Conservation (phyloP, 92 coral and sea anemone species). For the Phenganax marumi region DNA sequence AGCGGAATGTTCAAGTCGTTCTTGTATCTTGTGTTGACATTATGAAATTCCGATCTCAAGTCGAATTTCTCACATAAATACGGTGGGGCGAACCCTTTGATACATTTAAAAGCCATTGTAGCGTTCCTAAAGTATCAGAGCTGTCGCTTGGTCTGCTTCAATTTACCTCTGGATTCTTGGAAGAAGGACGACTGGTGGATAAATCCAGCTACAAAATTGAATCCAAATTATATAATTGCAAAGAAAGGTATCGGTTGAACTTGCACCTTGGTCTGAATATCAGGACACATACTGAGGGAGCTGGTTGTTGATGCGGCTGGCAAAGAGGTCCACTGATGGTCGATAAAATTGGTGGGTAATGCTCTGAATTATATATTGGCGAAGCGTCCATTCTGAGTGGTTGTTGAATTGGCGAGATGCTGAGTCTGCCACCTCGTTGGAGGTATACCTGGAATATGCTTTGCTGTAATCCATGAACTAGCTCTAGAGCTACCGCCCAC, state of each 20-base stretch:
- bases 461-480: slow-evolving; percentile 55
- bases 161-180: slow-evolving; percentile 45
- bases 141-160: slow-evolving; percentile 37
- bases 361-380: not conserved
- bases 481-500: slow-evolving; percentile 48
- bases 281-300: not conserved
- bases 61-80: too few relatives aligned
- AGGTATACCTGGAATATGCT: slow-evolving; percentile 63
- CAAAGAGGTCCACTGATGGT: not conserved
- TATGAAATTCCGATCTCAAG: too few relatives aligned
- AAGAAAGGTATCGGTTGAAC: slow-evolving; percentile 59
- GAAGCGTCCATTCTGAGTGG: not conserved
- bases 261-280: slow-evolving; percentile 49
- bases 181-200: slow-evolving; percentile 54
- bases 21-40: too few relatives aligned
- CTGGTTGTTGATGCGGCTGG: not conserved
- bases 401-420: not conserved
- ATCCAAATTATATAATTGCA: slow-evolving; percentile 57
- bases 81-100: too few relatives aligned
- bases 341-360: not conserved
- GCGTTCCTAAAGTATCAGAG: slow-evolving; percentile 45
- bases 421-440: slow-evolving; percentile 70
- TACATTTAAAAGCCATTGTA: too few relatives aligned
- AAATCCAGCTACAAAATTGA: slow-evolving; percentile 34
- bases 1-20: too few relatives aligned